Evolutionary conservation across 1,140 invertebrate genomes (phyloP).

Genomic region (Mizuhopecten yessoensis): DNA sequence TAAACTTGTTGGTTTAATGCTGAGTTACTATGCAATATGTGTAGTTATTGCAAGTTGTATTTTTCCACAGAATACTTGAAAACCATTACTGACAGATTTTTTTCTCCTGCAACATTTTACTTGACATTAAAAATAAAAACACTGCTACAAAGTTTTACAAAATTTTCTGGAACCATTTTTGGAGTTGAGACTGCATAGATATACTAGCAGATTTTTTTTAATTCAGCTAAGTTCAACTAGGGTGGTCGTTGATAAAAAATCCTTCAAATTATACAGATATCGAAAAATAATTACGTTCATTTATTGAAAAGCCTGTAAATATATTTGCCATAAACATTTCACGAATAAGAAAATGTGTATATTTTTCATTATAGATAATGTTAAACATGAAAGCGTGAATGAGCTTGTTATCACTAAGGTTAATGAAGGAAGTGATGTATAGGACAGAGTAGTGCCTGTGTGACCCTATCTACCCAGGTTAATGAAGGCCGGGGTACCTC

Average conservation of each 20-base stretch:
- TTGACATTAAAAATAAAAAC: too few species aligned
- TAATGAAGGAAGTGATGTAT: neutral
- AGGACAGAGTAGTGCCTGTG: neutral
- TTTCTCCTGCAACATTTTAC: too few species aligned
- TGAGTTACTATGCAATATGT: too few species aligned
- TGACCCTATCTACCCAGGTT: neutral
- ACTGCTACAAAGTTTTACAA: too few species aligned
- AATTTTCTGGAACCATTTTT: too few species aligned
- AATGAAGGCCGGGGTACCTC: neutral
- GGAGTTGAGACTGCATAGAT: too few species aligned
- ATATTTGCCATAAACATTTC: neutral
- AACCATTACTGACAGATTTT: too few species aligned
- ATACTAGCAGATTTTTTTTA: too few species aligned
- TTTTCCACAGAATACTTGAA: too few species aligned
- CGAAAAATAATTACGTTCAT: neutral
- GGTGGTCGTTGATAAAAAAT: neutral
- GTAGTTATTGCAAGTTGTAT: too few species aligned
- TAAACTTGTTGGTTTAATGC: too few species aligned
- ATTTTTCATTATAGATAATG: conserved; percentile 21
- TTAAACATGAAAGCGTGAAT: neutral
- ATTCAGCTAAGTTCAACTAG: too few species aligned
- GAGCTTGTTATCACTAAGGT: neutral
- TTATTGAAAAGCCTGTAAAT: conserved; percentile 11
- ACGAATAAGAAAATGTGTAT: neutral
- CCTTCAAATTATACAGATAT: neutral